phyloP scores from a whole-genome alignment of 1,140 invertebrate species.

The Drosophila nebulosa region DNA sequence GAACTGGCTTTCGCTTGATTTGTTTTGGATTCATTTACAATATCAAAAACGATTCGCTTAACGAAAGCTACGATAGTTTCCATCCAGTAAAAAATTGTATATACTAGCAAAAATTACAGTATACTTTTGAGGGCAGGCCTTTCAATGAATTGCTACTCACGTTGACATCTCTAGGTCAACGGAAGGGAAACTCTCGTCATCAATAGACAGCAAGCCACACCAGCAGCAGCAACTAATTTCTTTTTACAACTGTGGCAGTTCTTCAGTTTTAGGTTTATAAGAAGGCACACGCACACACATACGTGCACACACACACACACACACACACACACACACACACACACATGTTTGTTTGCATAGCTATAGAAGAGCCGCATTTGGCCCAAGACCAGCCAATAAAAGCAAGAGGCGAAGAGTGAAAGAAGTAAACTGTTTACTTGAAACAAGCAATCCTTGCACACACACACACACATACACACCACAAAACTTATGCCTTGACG shows the following conservation, averaged over 20 bases:
- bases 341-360: constrained; percentile 48
- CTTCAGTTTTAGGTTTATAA: constrained; percentile 69
- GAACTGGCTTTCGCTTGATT: too few species aligned
- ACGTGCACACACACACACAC: constrained; percentile 1
- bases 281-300: constrained; percentile 22
- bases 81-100: too few species aligned
- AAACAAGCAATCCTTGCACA: constrained; percentile 41
- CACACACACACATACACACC: constrained; percentile 32
- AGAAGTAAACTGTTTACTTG: constrained; percentile 55
- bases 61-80: too few species aligned
- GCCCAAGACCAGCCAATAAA: constrained; percentile 57
- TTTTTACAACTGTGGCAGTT: constrained; percentile 72
- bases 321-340: neutral
- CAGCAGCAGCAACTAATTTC: constrained; percentile 64
- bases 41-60: too few species aligned
- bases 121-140: neutral
- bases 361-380: constrained; percentile 56
- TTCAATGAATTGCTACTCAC: neutral
- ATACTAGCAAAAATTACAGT: too few species aligned
- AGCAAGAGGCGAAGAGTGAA: constrained; percentile 31
- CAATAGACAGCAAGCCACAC: neutral
- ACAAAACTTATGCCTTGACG: constrained; percentile 66
- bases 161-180: neutral
- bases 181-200: neutral
- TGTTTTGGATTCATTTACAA: too few species aligned